Evolutionary conservation across 2,797 vertebrate genomes (phyloP).

Genomic region (Malurus leucopterus): DNA sequence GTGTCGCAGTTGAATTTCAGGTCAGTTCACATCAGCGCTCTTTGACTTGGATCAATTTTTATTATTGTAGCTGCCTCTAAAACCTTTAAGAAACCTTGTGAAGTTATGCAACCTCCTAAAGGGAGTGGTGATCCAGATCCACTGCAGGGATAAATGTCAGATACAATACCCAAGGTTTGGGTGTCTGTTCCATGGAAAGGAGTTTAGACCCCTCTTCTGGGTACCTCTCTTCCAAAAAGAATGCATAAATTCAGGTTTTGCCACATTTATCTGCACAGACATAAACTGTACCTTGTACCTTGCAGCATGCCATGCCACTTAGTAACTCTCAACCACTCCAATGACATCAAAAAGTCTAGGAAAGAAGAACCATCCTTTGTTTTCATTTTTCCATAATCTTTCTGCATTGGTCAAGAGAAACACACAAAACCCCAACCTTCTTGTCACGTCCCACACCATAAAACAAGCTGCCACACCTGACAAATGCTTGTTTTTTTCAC

Average conservation of each 20-base stretch:
- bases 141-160: background rate
- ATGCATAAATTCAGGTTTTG: background rate
- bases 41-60: constrained; percentile 8
- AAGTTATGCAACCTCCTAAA: background rate
- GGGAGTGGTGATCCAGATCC: background rate
- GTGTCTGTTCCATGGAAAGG: background rate
- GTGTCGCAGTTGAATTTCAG: constrained; percentile 5
- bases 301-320: background rate
- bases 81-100: background rate
- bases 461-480: background rate
- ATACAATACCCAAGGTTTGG: background rate
- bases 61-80: constrained; percentile 31
- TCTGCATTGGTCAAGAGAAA: background rate
- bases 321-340: background rate
- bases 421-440: background rate
- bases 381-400: background rate
- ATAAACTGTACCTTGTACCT: background rate
- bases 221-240: background rate
- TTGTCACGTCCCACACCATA: background rate
- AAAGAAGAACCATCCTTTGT: background rate
- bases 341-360: background rate
- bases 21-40: constrained; percentile 35
- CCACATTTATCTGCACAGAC: background rate
- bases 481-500: background rate
- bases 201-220: background rate